These are phyloP conservation scores for Ophion costatus DNA, from an alignment of 2,888 invertebrate genomes.

Conservation along the genomic window DNA sequence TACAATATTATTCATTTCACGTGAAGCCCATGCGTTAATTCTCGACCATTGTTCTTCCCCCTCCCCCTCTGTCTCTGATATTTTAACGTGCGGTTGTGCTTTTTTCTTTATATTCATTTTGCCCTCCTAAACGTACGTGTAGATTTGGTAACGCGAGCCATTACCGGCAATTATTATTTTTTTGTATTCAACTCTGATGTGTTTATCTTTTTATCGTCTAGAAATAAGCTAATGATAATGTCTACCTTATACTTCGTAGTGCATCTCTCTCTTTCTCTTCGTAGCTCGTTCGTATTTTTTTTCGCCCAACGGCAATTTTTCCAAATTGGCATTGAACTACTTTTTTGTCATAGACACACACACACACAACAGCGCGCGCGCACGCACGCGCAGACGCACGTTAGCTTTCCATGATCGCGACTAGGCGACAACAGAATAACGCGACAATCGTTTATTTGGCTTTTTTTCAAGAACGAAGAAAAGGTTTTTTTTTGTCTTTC, in stretches of 20 bases:
- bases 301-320: neutral
- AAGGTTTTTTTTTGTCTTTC: slow-evolving; percentile 2
- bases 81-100: neutral
- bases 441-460: slow-evolving; percentile 62
- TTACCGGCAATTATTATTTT: slow-evolving; percentile 4
- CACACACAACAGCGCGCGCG: slow-evolving; percentile 33
- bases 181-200: slow-evolving; percentile 23
- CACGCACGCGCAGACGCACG: slow-evolving; percentile 49
- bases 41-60: slow-evolving; percentile 19
- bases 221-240: slow-evolving; percentile 68
- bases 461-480: slow-evolving; percentile 24
- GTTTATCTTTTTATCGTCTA: slow-evolving; percentile 51
- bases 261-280: slow-evolving; percentile 58
- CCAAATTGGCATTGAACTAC: neutral
- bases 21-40: slow-evolving; percentile 61
- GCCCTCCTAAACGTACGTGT: slow-evolving; percentile 39
- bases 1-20: slow-evolving; percentile 49
- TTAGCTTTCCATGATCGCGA: slow-evolving; percentile 58
- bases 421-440: slow-evolving; percentile 56
- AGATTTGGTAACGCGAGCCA: neutral
- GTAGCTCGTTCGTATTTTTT: slow-evolving; percentile 18
- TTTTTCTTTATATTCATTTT: slow-evolving; percentile 43
- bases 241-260: slow-evolving; percentile 69
- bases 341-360: neutral
- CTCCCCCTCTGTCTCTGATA: slow-evolving; percentile 12